Evolutionary conservation across 1,140 invertebrate genomes (phyloP).

Genomic region (Drosophila melanica): DNA sequence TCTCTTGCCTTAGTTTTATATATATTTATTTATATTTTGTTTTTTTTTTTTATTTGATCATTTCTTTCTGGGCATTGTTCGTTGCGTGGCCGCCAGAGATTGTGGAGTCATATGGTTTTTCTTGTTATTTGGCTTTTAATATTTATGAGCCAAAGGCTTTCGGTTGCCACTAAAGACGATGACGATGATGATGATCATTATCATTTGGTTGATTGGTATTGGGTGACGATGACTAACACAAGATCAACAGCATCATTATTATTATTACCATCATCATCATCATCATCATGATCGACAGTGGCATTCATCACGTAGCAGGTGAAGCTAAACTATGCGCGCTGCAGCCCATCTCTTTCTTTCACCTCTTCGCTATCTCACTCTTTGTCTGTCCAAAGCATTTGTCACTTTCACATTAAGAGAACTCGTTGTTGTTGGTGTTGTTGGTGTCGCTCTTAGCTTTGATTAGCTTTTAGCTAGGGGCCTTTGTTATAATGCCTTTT

Average conservation of each 20-base stretch:
- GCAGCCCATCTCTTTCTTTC: neutral
- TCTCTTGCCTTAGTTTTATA: too few species aligned
- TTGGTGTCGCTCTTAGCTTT: constrained; percentile 20
- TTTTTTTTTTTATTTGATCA: constrained; percentile 6
- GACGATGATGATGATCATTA: constrained; percentile 7
- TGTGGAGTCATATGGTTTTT: constrained; percentile 38
- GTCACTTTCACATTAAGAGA: constrained; percentile 56
- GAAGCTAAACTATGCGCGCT: constrained; percentile 34
- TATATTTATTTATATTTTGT: neutral
- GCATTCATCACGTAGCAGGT: constrained; percentile 40
- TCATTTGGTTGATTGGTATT: constrained; percentile 2
- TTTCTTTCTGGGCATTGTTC: constrained; percentile 21
- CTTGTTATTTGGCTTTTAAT: constrained; percentile 47
- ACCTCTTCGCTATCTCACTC: neutral
- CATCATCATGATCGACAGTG: constrained; percentile 16
- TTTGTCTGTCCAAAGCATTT: constrained; percentile 28
- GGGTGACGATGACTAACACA: constrained; percentile 42
- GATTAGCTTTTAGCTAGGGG: constrained; percentile 10
- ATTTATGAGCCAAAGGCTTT: constrained; percentile 44
- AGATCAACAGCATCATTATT: constrained; percentile 20
- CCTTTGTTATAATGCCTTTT: constrained; percentile 16
- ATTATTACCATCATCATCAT: constrained; percentile 23
- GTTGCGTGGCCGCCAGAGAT: constrained; percentile 11
- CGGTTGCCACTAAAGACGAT: constrained; percentile 9
- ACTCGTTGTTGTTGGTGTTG: constrained; percentile 24